Conservation (phyloP, 1,140 invertebrate genomes). For the Platyscapa corneri region DNA sequence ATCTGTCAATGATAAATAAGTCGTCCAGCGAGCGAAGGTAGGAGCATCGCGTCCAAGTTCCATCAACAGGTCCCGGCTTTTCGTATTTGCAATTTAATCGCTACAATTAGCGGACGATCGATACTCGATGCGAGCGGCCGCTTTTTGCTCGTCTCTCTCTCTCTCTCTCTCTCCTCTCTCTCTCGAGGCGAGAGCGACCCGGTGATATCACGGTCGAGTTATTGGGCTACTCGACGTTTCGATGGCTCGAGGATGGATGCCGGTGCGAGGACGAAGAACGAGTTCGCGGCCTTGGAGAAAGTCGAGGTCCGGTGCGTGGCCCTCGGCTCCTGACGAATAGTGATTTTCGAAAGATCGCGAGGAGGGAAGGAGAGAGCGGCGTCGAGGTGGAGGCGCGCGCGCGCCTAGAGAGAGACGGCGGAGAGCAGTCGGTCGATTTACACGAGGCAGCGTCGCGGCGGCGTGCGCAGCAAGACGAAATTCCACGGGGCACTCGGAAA, state of each 20-base stretch:
- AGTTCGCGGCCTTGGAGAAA: no score
- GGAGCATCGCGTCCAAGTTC: not conserved
- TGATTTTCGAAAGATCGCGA: conserved; percentile 4
- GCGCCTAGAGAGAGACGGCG: not conserved
- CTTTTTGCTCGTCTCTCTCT: no score
- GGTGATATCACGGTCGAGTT: not conserved
- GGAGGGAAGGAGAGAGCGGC: no score
- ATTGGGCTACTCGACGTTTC: no score
- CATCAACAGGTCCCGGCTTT: not conserved
- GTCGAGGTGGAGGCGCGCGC: not conserved
- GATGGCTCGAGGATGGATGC: not conserved
- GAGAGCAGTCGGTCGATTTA: conserved; percentile 22
- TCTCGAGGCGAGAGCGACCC: not conserved
- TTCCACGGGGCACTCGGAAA: no score
- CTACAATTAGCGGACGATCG: not conserved
- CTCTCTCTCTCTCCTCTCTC: no score
- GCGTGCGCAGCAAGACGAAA: conserved; percentile 15
- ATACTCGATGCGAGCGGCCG: not conserved
- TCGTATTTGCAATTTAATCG: not conserved
- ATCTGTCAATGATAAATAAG: not conserved
- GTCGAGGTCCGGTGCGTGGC: no score
- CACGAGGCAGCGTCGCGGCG: not conserved
- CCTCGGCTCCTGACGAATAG: not conserved
- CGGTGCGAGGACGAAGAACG: no score
- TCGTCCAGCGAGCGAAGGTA: not conserved